Evolutionary conservation across 2,797 vertebrate species (phyloP).

Genomic region (Sitta carolinensis): DNA sequence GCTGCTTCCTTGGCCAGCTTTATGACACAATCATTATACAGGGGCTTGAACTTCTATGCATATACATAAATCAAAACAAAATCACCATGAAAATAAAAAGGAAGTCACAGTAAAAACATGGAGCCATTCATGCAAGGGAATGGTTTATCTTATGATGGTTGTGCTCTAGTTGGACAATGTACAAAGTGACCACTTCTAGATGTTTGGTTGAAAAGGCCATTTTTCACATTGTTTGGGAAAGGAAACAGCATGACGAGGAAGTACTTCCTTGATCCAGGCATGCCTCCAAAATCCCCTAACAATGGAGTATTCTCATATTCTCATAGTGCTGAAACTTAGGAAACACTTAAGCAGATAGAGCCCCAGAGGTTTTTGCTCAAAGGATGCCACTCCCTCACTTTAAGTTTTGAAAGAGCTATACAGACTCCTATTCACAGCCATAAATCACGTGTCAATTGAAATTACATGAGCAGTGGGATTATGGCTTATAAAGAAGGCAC

Average conservation of each 20-base stretch:
- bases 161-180: conserved; percentile 66
- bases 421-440: conserved; percentile 42
- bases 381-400: conserved; percentile 55
- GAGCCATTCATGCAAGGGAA: conserved; percentile 62
- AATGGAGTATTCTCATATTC: conserved; percentile 69
- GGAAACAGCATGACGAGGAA: conserved; percentile 77
- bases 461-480: neutral
- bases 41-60: neutral
- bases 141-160: conserved; percentile 43
- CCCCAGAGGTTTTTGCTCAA: conserved; percentile 45
- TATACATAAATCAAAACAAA: conserved; percentile 68
- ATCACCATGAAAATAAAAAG: conserved; percentile 64
- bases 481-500: neutral
- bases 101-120: conserved; percentile 63
- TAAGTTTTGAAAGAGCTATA: conserved; percentile 54
- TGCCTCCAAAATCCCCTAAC: conserved; percentile 63
- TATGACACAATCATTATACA: neutral
- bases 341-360: conserved; percentile 64
- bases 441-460: conserved; percentile 35
- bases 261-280: conserved; percentile 75
- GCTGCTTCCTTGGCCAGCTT: neutral
- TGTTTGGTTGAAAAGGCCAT: conserved; percentile 62
- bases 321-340: conserved; percentile 60
- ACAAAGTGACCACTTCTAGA: conserved; percentile 61
- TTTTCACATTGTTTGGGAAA: conserved; percentile 79